Evolutionary conservation across 2,797 vertebrate species (phyloP), one percentile per base, ranked within the genome.

Genomic region (Tachyglossus aculeatus): DNA sequence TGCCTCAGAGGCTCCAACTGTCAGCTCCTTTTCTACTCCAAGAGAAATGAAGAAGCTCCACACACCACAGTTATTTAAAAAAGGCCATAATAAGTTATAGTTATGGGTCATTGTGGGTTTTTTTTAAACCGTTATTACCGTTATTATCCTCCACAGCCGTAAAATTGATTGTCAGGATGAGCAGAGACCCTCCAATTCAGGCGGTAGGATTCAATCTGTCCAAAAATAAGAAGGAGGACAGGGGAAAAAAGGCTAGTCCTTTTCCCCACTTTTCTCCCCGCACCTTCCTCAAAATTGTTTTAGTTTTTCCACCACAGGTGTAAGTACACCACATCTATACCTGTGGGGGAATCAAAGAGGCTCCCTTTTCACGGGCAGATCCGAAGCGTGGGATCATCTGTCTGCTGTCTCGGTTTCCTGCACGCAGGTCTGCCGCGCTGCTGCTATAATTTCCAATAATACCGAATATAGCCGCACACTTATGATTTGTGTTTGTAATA

Each of bases 161-260:
- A 91, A 92, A 90, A 91, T 88, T 89, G 88, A 91, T 92, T 86
- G 82, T 77, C 81, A 85, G 62, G 78, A 88, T 79, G 86, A 89
- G 73, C 77, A 48, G 51, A 53, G 51, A 52, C 57, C 55, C 76
- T 81, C 71, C 44, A 33, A 29, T 80, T 64, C 76, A 40, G 80
- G 79, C 78, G 73, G 74, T 4, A 40, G 59, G 64, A 80, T 78
- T 82, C 32, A 84, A 82, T 80, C 58, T 86, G 66, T 71, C 48
- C 61, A 18, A 74, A 58, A 54, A 39, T 41, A 37, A 43, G 21
- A 15, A 44, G 19, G 11, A 29, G 37, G 9, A 18, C 24, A 53
- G 32, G 16, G 15, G n/a, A 9, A 19, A 29, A 48, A 16, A 31
- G 60, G 51, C 63, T 36, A 47, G n/a, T n/a, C n/a, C n/a, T n/a